A percentile compares a stretch with the other conserved stretches of the same genome.
phyloP scores from a whole-genome alignment of 2,888 invertebrate genomes.

The Cepaea hortensis region DNA sequence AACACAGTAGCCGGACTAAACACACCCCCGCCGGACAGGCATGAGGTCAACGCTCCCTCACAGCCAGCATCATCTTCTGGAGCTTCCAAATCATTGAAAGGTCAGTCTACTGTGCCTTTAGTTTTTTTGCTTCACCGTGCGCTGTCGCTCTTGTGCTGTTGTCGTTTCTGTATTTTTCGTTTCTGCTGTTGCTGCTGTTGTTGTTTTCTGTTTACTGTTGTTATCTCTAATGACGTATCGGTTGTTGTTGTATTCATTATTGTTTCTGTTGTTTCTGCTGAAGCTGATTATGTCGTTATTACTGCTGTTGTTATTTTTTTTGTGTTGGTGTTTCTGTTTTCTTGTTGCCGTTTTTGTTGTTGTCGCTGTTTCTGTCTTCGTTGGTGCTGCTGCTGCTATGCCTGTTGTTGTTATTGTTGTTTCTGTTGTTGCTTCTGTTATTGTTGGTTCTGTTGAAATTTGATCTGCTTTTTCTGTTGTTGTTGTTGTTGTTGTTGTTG shows the following conservation, averaged over 20 bases:
- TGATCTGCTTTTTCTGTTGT: no score
- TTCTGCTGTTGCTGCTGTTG: not conserved
- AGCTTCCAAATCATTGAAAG: conserved; percentile 44
- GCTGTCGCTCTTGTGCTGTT: not conserved
- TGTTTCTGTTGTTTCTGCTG: not conserved
- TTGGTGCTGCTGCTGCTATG: not conserved
- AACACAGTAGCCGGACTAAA: conserved; percentile 38
- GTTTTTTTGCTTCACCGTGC: no score
- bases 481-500: no score
- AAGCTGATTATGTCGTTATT: no score
- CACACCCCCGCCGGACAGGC: conserved; percentile 39
- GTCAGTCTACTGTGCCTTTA: conserved; percentile 11
- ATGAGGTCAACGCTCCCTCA: not conserved
- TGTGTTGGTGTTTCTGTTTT: not conserved
- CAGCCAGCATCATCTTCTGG: not conserved
- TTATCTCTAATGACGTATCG: no score
- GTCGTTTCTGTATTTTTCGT: not conserved
- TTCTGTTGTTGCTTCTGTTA: not conserved
- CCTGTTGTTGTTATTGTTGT: not conserved
- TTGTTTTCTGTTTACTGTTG: not conserved
- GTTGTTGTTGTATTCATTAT: not conserved
- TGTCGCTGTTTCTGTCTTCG: not conserved
- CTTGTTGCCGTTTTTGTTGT: not conserved
- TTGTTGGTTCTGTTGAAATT: no score
- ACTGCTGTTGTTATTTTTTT: not conserved